phyloP scores from a whole-genome alignment of 1,140 invertebrate species.

The Hylaeus anthracinus region DNA sequence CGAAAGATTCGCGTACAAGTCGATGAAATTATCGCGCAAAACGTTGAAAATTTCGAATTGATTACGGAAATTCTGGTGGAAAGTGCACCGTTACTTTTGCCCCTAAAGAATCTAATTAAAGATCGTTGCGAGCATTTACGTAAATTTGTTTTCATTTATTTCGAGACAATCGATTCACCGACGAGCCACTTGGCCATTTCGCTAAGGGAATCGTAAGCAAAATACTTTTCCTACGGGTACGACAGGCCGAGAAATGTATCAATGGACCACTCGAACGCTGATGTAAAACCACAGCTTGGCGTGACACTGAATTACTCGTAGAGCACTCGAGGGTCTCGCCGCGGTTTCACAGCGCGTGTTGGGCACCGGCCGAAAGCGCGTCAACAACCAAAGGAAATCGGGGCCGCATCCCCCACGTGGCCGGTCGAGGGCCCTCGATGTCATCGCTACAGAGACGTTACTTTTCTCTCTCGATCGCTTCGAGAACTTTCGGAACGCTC shows the following conservation, averaged over 20 bases:
- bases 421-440: constrained; percentile 73
- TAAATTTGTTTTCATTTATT: too few relatives aligned
- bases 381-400: constrained; percentile 54
- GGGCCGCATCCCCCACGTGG: constrained; percentile 68
- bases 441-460: constrained; percentile 68
- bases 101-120: too few relatives aligned
- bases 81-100: too few relatives aligned
- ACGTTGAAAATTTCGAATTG: too few relatives aligned
- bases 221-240: neutral
- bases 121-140: too few relatives aligned
- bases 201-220: neutral
- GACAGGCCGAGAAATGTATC: constrained; percentile 41
- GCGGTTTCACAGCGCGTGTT: constrained; percentile 26
- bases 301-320: constrained; percentile 75
- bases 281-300: constrained; percentile 77
- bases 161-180: too few relatives aligned
- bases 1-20: neutral
- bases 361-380: constrained; percentile 55
- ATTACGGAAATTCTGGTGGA: too few relatives aligned
- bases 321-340: constrained; percentile 52
- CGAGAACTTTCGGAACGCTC: constrained; percentile 39
- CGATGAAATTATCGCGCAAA: too few relatives aligned
- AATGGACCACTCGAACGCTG: constrained; percentile 67
- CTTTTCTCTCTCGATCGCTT: constrained; percentile 65
- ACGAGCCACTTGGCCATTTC: too few relatives aligned